Conservation (phyloP, 2,113 vertebrate genomes). For the Lanius collurio region DNA sequence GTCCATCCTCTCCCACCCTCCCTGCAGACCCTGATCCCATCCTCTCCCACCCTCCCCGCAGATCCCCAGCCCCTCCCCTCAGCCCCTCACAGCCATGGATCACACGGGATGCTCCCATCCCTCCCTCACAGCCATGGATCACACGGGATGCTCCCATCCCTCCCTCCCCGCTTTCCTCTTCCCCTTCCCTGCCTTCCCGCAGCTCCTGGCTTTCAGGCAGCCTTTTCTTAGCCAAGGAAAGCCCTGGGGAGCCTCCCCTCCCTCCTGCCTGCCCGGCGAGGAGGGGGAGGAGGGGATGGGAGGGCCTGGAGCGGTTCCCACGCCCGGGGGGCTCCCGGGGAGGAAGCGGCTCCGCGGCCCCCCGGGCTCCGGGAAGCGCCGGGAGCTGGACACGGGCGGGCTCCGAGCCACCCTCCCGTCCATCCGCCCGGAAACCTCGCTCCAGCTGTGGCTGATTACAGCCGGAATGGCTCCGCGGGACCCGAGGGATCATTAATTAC, state of each 20-base stretch:
- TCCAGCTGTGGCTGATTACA: slow-evolving; percentile 84
- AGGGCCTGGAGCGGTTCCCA: neutral
- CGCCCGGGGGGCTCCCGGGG: neutral
- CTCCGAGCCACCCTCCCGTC: neutral
- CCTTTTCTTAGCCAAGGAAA: neutral
- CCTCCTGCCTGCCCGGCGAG: neutral
- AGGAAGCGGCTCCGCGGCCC: too few relatives aligned
- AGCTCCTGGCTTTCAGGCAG: neutral
- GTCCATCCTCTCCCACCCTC: too few relatives aligned
- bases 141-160: too few relatives aligned
- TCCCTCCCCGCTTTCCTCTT: neutral
- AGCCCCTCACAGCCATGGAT: neutral
- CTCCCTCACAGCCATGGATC: too few relatives aligned
- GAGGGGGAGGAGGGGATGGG: neutral
- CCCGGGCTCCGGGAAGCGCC: neutral
- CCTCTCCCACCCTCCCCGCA: too few relatives aligned
- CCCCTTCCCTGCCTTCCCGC: neutral
- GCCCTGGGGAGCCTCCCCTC: neutral
- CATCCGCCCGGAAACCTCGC: slow-evolving; percentile 64
- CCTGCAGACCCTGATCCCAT: too few relatives aligned
- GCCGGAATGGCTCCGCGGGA: slow-evolving; percentile 78
- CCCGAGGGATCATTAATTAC: slow-evolving; percentile 81
- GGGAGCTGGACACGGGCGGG: neutral
- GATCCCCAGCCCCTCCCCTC: neutral
- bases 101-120: neutral